Evolutionary conservation across 2,797 vertebrate species (phyloP), one percentile per base, ranked within the genome.

Genomic region (Sphenopsis melanotis): DNA sequence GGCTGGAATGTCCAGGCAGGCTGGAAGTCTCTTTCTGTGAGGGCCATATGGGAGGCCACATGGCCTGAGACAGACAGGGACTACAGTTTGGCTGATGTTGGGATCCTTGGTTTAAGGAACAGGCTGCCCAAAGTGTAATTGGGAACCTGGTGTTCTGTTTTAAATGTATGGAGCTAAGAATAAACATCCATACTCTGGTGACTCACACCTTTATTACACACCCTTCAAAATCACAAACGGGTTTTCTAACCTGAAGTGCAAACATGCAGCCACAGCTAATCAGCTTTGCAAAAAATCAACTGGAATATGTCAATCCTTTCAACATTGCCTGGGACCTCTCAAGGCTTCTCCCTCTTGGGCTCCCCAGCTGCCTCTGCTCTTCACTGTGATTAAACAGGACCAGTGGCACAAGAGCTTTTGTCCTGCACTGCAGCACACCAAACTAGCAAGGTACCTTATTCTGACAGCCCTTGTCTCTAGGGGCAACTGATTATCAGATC

Each of bases 221-320:
- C 30, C 76, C 59, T 92, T 95, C 94, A 93, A 91, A 93, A 92
- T 83, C 76, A 76, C 50, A 90, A 88, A 81, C 75, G 21, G 19
- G 23, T 85, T 94, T 86, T 90, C 80, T 88, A 86, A 84, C 37
- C 55, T 69, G 55, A 93, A 88, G 77, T 83, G 50, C 70, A 84
- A 95, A 86, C 55, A 76, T 71, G 50, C 32, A 75, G 84, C 61
- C 66, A 66, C 44, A 91, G 65, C 50, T 92, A 83, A 95, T 90
- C 89, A 94, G 49, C 82, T 95, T 83, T 86, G 55, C 72, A 83
- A 63, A 87, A 95, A 83, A 74, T 87, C 79, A 90, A 12, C 55
- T 72, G 69, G 41, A 78, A 76, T 42, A 50, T 36, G 57, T 91
- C 69, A 92, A 52, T 90, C 47, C 37, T 70, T 87, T 83, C 83